Conservation (phyloP, 2,888 invertebrate genomes). For the Lordiphosa fenestrarum region DNA sequence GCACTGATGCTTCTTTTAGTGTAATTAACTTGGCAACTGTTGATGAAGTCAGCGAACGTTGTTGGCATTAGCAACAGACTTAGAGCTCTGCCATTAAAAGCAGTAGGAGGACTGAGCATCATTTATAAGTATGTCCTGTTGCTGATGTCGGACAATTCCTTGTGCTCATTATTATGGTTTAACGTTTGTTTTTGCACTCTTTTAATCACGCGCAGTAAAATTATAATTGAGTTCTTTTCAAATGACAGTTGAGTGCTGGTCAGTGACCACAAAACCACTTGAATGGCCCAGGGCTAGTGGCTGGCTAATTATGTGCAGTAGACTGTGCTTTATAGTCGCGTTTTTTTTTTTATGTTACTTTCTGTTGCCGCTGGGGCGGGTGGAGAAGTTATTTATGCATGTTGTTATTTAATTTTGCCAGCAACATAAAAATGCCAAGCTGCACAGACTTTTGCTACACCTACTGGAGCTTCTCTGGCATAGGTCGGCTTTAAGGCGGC, state of each 20-base stretch:
- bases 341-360: slow-evolving; percentile 8
- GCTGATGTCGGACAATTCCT: slow-evolving; percentile 47
- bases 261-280: slow-evolving; percentile 55
- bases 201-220: slow-evolving; percentile 63
- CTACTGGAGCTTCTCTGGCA: slow-evolving; percentile 9
- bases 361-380: background rate
- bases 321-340: slow-evolving; percentile 51
- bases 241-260: slow-evolving; percentile 50
- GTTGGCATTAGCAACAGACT: slow-evolving; percentile 25
- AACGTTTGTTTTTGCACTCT: slow-evolving; percentile 22
- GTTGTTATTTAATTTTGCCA: slow-evolving; percentile 69
- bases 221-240: slow-evolving; percentile 72
- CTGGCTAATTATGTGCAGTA: slow-evolving; percentile 66
- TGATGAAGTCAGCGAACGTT: slow-evolving; percentile 49
- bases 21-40: slow-evolving; percentile 68
- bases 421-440: slow-evolving; percentile 50
- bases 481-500: slow-evolving; percentile 35
- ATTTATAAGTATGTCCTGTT: slow-evolving; percentile 59
- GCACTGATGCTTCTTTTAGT: slow-evolving; percentile 41
- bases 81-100: slow-evolving; percentile 45
- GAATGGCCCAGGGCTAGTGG: slow-evolving; percentile 13
- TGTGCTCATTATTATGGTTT: background rate
- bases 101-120: slow-evolving; percentile 42
- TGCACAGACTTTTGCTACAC: slow-evolving; percentile 20
- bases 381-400: slow-evolving; percentile 39